A percentile compares a stretch with the other conserved stretches of the same genome.
Evolutionary conservation across 1,140 invertebrate genomes (phyloP).

Genomic region (Dendroctonus valens): DNA sequence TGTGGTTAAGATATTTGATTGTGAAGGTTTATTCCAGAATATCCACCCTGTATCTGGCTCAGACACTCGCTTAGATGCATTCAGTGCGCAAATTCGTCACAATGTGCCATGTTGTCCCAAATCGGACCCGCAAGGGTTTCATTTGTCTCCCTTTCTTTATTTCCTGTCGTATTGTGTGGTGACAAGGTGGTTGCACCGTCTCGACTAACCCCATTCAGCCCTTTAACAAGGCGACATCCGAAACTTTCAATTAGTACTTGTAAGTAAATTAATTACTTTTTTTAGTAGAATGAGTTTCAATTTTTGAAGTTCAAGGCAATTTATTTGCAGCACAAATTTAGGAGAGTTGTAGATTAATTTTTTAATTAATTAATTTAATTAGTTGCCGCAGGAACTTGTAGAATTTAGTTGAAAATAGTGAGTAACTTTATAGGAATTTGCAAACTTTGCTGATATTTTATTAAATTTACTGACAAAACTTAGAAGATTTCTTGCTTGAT

Average conservation of each 20-base stretch:
- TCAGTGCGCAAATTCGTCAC: conserved; percentile 32
- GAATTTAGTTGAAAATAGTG: too few relatives aligned
- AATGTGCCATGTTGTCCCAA: conserved; percentile 28
- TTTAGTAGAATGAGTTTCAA: too few relatives aligned
- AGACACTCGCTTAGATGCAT: conserved; percentile 7
- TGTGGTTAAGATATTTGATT: background rate
- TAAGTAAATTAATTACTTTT: conserved; percentile 8
- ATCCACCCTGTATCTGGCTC: background rate
- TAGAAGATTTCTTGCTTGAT: too few relatives aligned
- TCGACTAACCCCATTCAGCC: conserved; percentile 17
- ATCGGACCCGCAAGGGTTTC: conserved; percentile 5
- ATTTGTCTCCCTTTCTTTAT: conserved; percentile 25
- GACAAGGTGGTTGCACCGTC: conserved; percentile 23
- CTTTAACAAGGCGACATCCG: conserved; percentile 4
- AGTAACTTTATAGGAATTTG: too few relatives aligned
- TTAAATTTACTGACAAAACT: too few relatives aligned
- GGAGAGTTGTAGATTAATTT: too few relatives aligned
- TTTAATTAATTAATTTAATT: too few relatives aligned
- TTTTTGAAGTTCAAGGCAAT: too few relatives aligned
- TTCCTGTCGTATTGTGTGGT: conserved; percentile 24
- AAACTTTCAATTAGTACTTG: conserved; percentile 14
- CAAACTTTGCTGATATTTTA: too few relatives aligned
- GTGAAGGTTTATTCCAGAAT: background rate
- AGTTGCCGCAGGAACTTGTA: too few relatives aligned
- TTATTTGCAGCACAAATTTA: too few relatives aligned